These are phyloP conservation scores for Mylabris sibirica DNA, from an alignment of 2,888 invertebrate species.

Conservation along the genomic window DNA sequence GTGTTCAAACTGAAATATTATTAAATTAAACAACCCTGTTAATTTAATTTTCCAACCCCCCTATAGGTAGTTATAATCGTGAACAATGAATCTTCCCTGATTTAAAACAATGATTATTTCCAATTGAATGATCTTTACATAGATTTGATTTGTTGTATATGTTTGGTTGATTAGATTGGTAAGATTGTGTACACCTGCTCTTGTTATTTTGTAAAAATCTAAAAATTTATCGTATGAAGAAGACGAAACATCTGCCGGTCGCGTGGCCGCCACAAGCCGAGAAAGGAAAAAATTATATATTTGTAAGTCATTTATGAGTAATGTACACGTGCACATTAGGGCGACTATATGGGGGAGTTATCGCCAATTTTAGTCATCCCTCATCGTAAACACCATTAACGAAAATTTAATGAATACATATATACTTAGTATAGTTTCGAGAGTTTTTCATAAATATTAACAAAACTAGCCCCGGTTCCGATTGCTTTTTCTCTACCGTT, in stretches of 20 bases:
- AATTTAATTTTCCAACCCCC: background rate
- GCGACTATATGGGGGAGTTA: background rate
- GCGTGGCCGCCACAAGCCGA: constrained; percentile 36
- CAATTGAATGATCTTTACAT: background rate
- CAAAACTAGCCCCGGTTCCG: constrained; percentile 15
- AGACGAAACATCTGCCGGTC: constrained; percentile 40
- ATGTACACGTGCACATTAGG: constrained; percentile 8
- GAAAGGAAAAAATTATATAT: constrained; percentile 20
- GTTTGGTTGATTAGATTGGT: background rate
- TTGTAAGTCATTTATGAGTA: constrained; percentile 10
- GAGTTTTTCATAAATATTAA: constrained; percentile 16
- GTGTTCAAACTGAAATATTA: background rate
- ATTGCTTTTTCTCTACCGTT: constrained; percentile 28
- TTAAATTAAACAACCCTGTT: background rate
- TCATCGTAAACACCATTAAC: background rate
- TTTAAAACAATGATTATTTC: background rate
- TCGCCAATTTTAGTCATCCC: background rate
- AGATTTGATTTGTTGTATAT: background rate
- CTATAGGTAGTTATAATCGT: background rate
- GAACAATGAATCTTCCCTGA: background rate
- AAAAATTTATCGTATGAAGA: background rate
- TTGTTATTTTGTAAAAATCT: background rate
- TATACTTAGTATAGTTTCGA: constrained; percentile 6
- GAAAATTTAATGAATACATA: background rate
- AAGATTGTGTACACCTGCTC: background rate